Percentiles rank a stretch among this genome's conserved stretches.
These are phyloP conservation scores for Oxystoma pomonae DNA, from an alignment of 2,888 invertebrate genomes.

Conservation along the genomic window DNA sequence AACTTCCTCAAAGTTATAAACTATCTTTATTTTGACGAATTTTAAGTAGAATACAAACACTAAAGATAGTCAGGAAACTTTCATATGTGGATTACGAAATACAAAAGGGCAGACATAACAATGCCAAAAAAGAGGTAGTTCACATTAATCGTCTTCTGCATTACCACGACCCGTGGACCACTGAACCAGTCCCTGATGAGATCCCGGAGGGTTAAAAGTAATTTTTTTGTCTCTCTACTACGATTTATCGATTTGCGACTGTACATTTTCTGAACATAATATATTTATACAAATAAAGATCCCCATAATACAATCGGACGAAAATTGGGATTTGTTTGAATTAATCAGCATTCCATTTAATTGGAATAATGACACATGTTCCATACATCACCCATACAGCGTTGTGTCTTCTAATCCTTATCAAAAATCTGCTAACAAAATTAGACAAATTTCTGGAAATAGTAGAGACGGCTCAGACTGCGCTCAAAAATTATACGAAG, in stretches of 20 bases:
- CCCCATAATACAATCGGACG: not conserved
- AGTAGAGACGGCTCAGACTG: not conserved
- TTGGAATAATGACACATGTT: not conserved
- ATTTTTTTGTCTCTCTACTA: no score
- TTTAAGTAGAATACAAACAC: no score
- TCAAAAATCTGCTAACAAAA: not conserved
- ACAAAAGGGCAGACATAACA: no score
- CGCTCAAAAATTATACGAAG: not conserved
- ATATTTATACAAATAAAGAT: not conserved
- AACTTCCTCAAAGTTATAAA: no score
- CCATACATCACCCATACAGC: not conserved
- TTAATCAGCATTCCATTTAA: not conserved
- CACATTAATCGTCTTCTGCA: no score
- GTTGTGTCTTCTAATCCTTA: not conserved
- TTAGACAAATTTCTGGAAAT: not conserved
- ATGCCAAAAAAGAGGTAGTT: no score
- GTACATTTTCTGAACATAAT: not conserved
- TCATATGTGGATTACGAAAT: no score
- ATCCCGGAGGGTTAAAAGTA: no score
- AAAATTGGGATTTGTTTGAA: not conserved
- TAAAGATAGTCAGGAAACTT: no score
- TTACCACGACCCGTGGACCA: no score
- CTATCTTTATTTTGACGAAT: no score
- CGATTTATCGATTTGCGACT: not conserved
- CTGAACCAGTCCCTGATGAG: no score